Conservation (phyloP, 1,140 invertebrate species). For the Macrostomum lignano region DNA sequence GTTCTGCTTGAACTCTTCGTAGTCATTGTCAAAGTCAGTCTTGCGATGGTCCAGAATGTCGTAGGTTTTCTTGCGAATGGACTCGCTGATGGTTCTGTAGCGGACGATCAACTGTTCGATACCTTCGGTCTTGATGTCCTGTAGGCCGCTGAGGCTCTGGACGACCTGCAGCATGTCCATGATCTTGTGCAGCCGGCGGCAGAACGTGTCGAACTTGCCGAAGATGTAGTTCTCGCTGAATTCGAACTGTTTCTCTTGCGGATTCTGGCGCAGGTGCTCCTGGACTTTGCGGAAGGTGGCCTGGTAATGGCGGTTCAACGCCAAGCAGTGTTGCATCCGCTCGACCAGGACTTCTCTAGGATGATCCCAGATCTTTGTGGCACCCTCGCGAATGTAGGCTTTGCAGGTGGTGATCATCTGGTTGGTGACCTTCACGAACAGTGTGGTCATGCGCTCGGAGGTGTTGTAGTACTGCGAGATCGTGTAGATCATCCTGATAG, state of each 20-base stretch:
- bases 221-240: constrained; percentile 89
- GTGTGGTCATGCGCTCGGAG: constrained; percentile 27
- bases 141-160: constrained; percentile 30
- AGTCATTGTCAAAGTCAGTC: constrained; percentile 51
- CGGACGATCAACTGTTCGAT: constrained; percentile 19
- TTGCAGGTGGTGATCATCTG: constrained; percentile 85
- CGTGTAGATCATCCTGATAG: constrained; percentile 28
- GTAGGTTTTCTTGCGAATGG: constrained; percentile 52
- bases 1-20: constrained; percentile 44
- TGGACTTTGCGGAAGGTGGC: constrained; percentile 30
- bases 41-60: constrained; percentile 69
- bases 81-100: constrained; percentile 33
- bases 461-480: constrained; percentile 30
- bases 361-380: constrained; percentile 56
- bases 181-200: constrained; percentile 52
- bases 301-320: constrained; percentile 47
- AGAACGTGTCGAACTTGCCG: constrained; percentile 76
- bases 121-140: constrained; percentile 23
- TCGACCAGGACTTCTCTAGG: constrained; percentile 25
- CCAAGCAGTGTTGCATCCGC: constrained; percentile 53
- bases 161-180: constrained; percentile 59
- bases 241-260: constrained; percentile 45
- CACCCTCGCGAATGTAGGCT: constrained; percentile 54
- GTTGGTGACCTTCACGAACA: constrained; percentile 46
- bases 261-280: constrained; percentile 26